Conservation (phyloP, 2,888 invertebrate species). For the Andrena bucephala region DNA sequence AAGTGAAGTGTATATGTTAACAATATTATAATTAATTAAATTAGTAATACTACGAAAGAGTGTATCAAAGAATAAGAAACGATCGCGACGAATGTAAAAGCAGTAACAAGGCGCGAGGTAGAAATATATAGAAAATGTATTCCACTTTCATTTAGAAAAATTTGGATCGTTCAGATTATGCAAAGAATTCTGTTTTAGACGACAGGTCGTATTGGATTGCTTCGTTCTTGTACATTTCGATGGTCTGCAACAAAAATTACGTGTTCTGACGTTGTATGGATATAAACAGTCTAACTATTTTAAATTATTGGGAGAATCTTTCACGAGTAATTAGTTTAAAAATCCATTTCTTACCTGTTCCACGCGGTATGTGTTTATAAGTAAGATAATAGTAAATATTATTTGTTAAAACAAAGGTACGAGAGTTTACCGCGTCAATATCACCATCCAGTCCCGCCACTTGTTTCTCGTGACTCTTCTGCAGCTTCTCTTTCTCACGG, state of each 20-base stretch:
- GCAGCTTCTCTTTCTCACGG: constrained; percentile 87
- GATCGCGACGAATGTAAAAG: neutral
- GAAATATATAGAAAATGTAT: neutral
- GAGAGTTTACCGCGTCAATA: constrained; percentile 83
- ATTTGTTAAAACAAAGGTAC: neutral
- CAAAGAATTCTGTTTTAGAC: constrained; percentile 85
- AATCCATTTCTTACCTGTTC: neutral
- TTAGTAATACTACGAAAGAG: neutral
- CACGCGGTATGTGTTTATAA: too few species aligned
- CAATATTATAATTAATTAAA: neutral
- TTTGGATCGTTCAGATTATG: constrained; percentile 70
- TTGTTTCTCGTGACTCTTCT: constrained; percentile 87
- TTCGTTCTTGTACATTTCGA: constrained; percentile 85
- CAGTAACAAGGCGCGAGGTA: neutral
- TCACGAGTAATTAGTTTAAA: neutral
- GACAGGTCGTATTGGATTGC: constrained; percentile 84
- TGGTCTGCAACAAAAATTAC: constrained; percentile 79
- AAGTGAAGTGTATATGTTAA: constrained; percentile 16
- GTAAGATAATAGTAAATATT: constrained; percentile 8
- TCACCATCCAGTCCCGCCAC: constrained; percentile 85
- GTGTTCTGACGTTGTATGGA: neutral
- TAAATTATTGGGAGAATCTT: too few species aligned
- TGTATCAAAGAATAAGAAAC: neutral
- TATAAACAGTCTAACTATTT: neutral
- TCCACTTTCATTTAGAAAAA: neutral